Evolutionary conservation across 2,888 invertebrate species (phyloP).

Genomic region (Cepaea hortensis): DNA sequence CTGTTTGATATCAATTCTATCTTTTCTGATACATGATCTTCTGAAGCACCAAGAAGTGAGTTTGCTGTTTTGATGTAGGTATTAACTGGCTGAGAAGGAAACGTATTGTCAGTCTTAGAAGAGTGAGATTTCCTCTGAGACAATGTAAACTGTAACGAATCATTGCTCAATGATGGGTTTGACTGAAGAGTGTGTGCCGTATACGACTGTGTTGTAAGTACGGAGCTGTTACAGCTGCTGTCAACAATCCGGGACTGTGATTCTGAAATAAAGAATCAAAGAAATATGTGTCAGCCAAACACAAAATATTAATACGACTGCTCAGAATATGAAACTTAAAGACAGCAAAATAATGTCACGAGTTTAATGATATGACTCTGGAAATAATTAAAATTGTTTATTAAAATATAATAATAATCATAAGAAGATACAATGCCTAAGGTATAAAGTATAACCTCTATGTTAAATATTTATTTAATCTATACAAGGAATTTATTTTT

Average conservation of each 20-base stretch:
- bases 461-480: too few relatives aligned
- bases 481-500: too few relatives aligned
- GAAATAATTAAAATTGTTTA: too few relatives aligned
- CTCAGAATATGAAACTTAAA: too few relatives aligned
- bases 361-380: too few relatives aligned
- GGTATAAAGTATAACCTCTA: too few relatives aligned
- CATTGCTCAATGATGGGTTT: neutral
- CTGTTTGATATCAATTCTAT: neutral
- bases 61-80: neutral
- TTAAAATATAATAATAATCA: neutral
- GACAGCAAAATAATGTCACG: too few relatives aligned
- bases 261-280: constrained; percentile 23
- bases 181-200: neutral
- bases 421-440: too few relatives aligned
- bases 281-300: neutral
- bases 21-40: neutral
- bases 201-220: constrained; percentile 21
- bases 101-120: neutral
- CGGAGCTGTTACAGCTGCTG: constrained; percentile 16
- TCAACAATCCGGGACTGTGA: neutral
- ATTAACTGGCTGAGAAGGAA: neutral
- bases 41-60: neutral
- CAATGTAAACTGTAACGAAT: neutral
- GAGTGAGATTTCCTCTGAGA: neutral
- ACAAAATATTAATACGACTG: too few relatives aligned